Evolutionary conservation across 2,113 vertebrate species (phyloP).

Genomic region (Catharus fuscescens): DNA sequence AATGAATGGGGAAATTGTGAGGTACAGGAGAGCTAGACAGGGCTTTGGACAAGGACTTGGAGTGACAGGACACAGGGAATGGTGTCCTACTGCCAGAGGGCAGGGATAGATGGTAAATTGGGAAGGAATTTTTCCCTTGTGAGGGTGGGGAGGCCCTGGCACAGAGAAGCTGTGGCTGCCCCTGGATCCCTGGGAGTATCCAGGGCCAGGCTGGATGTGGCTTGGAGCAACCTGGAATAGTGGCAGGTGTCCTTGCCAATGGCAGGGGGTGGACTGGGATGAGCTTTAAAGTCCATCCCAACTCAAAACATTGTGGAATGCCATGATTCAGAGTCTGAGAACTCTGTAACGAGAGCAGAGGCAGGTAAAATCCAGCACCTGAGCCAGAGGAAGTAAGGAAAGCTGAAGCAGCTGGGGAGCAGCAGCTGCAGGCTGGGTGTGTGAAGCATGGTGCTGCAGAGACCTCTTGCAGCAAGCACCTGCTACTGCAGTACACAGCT

Average conservation of each 20-base stretch:
- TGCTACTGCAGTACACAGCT: not conserved
- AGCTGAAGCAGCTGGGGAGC: rapidly evolving
- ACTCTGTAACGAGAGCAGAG: not conserved
- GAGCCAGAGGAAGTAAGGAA: not conserved
- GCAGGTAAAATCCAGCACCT: not conserved
- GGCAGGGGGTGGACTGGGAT: rapidly evolving
- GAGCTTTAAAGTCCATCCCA: not conserved
- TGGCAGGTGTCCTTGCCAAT: not conserved
- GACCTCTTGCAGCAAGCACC: constrained; percentile 48
- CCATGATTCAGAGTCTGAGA: not conserved
- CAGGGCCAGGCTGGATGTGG: rapidly evolving
- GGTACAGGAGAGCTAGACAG: not conserved
- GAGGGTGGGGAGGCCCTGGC: not conserved
- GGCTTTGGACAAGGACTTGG: not conserved
- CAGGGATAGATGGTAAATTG: not conserved
- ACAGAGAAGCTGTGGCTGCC: not conserved
- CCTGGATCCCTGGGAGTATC: not conserved
- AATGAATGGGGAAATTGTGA: not conserved
- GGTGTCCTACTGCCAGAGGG: not conserved
- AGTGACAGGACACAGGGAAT: not conserved
- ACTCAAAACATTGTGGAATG: not conserved
- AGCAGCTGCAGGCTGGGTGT: rapidly evolving
- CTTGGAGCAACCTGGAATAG: rapidly evolving
- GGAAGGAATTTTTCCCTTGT: rapidly evolving
- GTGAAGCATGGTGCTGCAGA: not conserved